A percentile compares a stretch with the other conserved stretches of the same genome.
These are phyloP conservation scores for Myanophis thanlyinensis DNA, from an alignment of 2,113 vertebrate species.

Conservation along the genomic window DNA sequence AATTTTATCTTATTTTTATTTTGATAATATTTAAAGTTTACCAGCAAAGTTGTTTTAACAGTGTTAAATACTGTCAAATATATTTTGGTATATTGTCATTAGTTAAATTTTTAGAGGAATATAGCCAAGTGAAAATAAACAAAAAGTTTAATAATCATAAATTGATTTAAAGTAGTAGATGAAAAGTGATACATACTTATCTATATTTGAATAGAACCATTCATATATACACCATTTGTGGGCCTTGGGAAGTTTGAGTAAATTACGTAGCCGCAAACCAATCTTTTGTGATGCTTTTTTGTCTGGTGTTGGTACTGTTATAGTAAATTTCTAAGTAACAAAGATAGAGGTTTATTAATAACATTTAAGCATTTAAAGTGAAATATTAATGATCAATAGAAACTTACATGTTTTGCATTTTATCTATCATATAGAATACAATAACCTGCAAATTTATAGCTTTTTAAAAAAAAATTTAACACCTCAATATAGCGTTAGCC, in stretches of 20 bases:
- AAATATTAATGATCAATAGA: slow-evolving; percentile 7
- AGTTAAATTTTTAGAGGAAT: background rate
- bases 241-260: slow-evolving; percentile 97
- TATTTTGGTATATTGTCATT: background rate
- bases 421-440: background rate
- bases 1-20: background rate
- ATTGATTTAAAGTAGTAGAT: background rate
- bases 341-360: slow-evolving; percentile 32
- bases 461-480: background rate
- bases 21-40: background rate
- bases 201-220: slow-evolving; percentile 99
- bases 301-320: slow-evolving; percentile 87
- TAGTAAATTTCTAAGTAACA: slow-evolving; percentile 82
- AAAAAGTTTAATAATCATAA: slow-evolving; percentile 15
- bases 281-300: slow-evolving; percentile 97
- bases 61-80: background rate
- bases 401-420: background rate
- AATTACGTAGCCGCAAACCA: slow-evolving; percentile 91
- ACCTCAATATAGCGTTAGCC: background rate
- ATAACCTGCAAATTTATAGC: background rate
- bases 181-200: slow-evolving; percentile 80
- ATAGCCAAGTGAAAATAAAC: background rate
- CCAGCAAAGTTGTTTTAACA: background rate
- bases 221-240: slow-evolving; percentile 99
- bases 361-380: slow-evolving; percentile 4